Percentiles rank a stretch among this genome's conserved stretches.
These are phyloP conservation scores for Aldabrachelys gigantea DNA, from an alignment of 2,113 vertebrate species.

Conservation along the genomic window DNA sequence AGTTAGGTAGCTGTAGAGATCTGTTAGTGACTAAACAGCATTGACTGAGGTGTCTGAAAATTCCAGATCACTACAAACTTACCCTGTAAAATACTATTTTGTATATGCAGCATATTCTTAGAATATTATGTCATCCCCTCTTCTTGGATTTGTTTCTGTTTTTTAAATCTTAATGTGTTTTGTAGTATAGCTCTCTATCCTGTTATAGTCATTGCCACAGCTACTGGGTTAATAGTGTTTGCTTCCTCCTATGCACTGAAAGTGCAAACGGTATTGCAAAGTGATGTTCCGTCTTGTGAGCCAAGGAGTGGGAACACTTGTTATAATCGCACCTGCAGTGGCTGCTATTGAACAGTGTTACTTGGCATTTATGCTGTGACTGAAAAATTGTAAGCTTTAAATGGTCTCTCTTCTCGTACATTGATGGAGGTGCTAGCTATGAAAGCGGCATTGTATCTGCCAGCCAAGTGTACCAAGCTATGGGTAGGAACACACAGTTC, in stretches of 20 bases:
- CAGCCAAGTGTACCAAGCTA: not conserved
- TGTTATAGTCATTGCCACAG: not conserved
- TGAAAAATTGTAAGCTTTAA: constrained; percentile 3
- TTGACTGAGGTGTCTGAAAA: not conserved
- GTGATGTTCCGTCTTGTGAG: constrained; percentile 29
- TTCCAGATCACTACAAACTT: not conserved
- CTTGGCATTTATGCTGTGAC: constrained; percentile 37
- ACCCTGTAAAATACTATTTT: not conserved
- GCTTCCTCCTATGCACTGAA: not conserved
- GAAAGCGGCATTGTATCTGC: not conserved
- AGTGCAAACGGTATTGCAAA: not conserved
- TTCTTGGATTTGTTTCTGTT: not conserved
- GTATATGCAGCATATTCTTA: accelerated
- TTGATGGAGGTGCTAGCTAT: not conserved
- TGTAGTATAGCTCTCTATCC: not conserved
- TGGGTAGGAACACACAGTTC: not conserved
- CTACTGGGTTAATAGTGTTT: not conserved
- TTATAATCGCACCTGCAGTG: constrained; percentile 38
- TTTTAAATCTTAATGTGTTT: not conserved
- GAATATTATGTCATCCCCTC: not conserved
- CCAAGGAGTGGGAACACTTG: constrained; percentile 16
- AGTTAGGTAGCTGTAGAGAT: not conserved
- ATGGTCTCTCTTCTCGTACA: not conserved
- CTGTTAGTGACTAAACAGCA: not conserved
- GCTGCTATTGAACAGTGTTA: not conserved